Evolutionary conservation across 2,797 vertebrate genomes (phyloP), one percentile per base, ranked within the genome.

Genomic region (Poecilia picta): DNA sequence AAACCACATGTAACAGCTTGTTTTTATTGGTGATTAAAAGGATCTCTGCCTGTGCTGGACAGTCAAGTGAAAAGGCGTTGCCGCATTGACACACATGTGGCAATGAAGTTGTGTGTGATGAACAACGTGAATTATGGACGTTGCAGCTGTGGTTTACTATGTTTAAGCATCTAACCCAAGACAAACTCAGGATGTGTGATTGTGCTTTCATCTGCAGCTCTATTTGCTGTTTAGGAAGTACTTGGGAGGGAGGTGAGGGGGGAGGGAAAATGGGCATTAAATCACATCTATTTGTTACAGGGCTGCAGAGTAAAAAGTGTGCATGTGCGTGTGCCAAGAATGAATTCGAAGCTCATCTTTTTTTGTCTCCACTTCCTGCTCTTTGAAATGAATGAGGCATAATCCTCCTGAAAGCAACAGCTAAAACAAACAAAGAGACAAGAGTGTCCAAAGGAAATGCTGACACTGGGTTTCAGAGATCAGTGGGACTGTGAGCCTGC

Each of bases 331-430:
- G 71, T 72, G 57, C 53, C 74, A 36, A 73, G 55, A 66, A 71
- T 25, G n/a, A 18, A 78, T 80, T 75, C 28, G 72, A 36, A 81
- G 85, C 77, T 81, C 66, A 81, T 88, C 75, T 87, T 87, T 59
- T 91, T 66, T 85, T 33, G 83, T 81, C 41, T n/a, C 82, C 12
- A 76, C 84, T 93, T 91, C 91, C 92, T 89, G 90, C 74, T 91
- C 89, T 92, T 91, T 94, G 88, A 91, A 92, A 86, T 83, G 89
- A 92, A 89, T 83, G 84, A 89, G 88, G 81, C 88, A 73, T 91
- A 89, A 93, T 90, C 92, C 87, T 85, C 86, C 77, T 73, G 87
- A 89, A 82, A 87, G 86, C 76, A 74, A 84, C 84, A 82, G 82
- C 89, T 89, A 87, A 89, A 89, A 89, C 76, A 87, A 89, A 91